Conservation (phyloP, 2,797 vertebrate species). For the Sphaeramia orbicularis region DNA sequence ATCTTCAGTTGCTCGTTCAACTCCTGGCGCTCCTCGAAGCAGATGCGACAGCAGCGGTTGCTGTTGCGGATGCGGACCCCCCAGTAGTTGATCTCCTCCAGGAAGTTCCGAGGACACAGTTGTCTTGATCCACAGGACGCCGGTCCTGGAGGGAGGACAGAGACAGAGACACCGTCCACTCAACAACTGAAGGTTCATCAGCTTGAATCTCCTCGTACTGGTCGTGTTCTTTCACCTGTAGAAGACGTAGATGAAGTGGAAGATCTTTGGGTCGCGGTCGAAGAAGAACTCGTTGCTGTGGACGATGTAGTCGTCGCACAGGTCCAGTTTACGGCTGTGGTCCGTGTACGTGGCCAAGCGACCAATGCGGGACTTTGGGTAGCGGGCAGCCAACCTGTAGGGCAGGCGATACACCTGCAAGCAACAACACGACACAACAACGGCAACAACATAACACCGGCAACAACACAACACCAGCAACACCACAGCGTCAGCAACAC, state of each 20-base stretch:
- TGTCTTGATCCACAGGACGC: slow-evolving; percentile 91
- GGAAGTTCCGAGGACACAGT: slow-evolving; percentile 90
- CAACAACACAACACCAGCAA: not conserved
- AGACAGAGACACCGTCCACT: too few relatives aligned
- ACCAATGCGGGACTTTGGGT: slow-evolving; percentile 92
- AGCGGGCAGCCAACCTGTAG: slow-evolving; percentile 86
- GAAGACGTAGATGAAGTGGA: slow-evolving; percentile 94
- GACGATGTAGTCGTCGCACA: slow-evolving; percentile 92
- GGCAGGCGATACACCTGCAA: slow-evolving; percentile 85
- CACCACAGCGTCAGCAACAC: too few relatives aligned
- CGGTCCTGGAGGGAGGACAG: slow-evolving; percentile 76
- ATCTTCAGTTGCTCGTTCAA: slow-evolving; percentile 92
- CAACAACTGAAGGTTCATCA: too few relatives aligned
- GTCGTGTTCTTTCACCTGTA: slow-evolving; percentile 84
- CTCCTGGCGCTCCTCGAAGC: slow-evolving; percentile 94
- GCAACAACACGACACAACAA: not conserved
- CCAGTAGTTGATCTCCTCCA: slow-evolving; percentile 97
- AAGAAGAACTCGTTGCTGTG: slow-evolving; percentile 93
- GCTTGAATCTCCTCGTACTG: too few relatives aligned
- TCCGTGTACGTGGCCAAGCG: slow-evolving; percentile 89
- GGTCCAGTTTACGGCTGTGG: slow-evolving; percentile 88
- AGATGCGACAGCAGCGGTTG: slow-evolving; percentile 93
- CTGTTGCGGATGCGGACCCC: slow-evolving; percentile 91
- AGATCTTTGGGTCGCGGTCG: slow-evolving; percentile 91
- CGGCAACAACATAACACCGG: not conserved